Base-by-base conservation (phyloP, 2,797 vertebrate genomes). In the Manis crassicaudata region DNA sequence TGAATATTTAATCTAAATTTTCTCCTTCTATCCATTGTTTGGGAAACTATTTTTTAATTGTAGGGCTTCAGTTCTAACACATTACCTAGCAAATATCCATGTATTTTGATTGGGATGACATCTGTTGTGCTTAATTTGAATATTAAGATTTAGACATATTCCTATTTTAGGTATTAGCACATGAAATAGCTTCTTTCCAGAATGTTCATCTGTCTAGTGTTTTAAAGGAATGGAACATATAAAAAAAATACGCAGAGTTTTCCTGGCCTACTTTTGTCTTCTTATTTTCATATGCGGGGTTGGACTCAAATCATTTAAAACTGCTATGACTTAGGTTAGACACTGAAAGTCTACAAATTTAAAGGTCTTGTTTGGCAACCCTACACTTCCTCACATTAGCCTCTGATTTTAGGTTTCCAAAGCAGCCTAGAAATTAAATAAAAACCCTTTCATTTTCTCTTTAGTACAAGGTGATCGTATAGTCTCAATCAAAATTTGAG, bases 381-480 rank as follows among this genome's bases (percentile, higher is more conserved):
- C 6, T 18, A 46, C 8, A n/a, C 88, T 80, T 32, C 63, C 7
- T 95, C 14, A 20, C 40, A 58, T 86, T 21, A 83, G 52, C 18
- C 29, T 90, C 76, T 86, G 60, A 95, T 77, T 91, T 85, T 87
- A 90, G 27, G 29, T 96, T 95, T 87, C 21, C 63, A 88, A 76
- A 90, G 52, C 23, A 86, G n/a, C 8, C 12, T 81, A 73, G 75
- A 92, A 94, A 89, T 63, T 7, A 82, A 97, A 63, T 80, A 43
- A 85, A n/a, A 89, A 60, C 1, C 1, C 65, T 95, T 91, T 81
- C 21, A 91, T 91, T 95, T 96, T 88, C 73, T 88, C 54, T 62
- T n/a, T 65, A 37, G 58, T 67, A n/a, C 46, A 73, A 76, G 18
- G 23, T 37, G 58, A 86, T 88, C 56, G 23, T 54, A 43, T 1